Evolutionary conservation across 2,888 invertebrate species (phyloP).

Genomic region (Sarcophaga variegata): DNA sequence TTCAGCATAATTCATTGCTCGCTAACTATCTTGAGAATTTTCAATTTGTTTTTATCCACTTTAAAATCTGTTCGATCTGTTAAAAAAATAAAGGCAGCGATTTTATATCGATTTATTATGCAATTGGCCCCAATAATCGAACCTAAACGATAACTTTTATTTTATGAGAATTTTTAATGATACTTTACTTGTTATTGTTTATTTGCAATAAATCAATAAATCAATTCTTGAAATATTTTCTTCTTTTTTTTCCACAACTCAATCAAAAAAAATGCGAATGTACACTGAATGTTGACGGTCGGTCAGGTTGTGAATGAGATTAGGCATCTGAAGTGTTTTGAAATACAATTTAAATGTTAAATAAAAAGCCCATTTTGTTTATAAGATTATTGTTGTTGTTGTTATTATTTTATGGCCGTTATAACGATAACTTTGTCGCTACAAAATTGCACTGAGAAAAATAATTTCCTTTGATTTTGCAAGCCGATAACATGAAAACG

Average conservation of each 20-base stretch:
- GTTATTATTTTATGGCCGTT: conserved; percentile 12
- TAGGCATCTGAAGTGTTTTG: conserved; percentile 23
- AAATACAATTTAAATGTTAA: conserved; percentile 1
- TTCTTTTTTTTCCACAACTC: conserved; percentile 8
- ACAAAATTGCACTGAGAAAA: conserved; percentile 8
- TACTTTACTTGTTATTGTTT: conserved; percentile 5
- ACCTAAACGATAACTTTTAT: background rate
- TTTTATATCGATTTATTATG: too few relatives aligned
- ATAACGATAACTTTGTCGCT: conserved; percentile 8
- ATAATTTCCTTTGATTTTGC: background rate
- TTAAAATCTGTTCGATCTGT: too few relatives aligned
- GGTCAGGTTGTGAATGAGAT: background rate
- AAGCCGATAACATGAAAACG: too few relatives aligned
- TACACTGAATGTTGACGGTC: background rate
- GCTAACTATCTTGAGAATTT: too few relatives aligned
- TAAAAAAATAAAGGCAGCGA: too few relatives aligned
- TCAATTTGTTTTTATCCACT: too few relatives aligned
- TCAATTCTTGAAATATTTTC: background rate
- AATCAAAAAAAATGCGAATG: background rate
- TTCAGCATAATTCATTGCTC: too few relatives aligned
- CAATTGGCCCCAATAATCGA: too few relatives aligned
- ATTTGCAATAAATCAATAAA: conserved; percentile 8
- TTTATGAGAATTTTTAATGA: background rate
- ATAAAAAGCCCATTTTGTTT: background rate
- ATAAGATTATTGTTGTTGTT: background rate